A percentile compares a stretch with the other conserved stretches of the same genome.
Conservation (phyloP, 2,113 vertebrate species). For the Xerus inauris region DNA sequence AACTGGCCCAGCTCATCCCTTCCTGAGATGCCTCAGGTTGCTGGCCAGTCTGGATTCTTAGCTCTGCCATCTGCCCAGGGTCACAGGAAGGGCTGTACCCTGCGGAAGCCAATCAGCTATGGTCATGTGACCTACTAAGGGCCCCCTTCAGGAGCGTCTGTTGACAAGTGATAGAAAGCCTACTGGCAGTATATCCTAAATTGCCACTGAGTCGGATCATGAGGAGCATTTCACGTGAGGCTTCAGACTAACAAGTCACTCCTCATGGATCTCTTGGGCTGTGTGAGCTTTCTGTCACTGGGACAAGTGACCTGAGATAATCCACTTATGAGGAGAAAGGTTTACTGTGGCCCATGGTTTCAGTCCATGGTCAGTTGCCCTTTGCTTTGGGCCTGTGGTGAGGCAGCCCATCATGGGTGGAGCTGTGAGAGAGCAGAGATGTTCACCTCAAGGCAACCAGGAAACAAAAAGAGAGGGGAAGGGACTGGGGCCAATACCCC, state of each 20-base stretch:
- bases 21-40: background rate
- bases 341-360: background rate
- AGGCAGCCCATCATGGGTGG: background rate
- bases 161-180: background rate
- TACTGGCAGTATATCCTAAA: background rate
- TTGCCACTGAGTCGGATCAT: background rate
- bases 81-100: background rate
- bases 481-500: background rate
- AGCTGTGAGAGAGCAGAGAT: background rate
- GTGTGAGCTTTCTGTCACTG: background rate
- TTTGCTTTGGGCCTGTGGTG: background rate
- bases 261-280: background rate
- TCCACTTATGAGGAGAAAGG: background rate
- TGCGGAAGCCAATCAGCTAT: rapidly evolving
- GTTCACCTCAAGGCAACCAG: background rate
- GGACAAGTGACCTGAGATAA: background rate
- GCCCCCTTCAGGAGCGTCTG: background rate
- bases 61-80: background rate
- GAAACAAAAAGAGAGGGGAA: background rate
- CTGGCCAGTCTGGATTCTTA: background rate
- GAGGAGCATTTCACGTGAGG: background rate
- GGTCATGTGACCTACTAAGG: background rate
- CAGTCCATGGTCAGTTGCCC: background rate
- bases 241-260: background rate
- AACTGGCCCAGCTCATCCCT: background rate